Evolutionary conservation across 2,797 vertebrate species (phyloP).

Genomic region (Sphaeramia orbicularis): DNA sequence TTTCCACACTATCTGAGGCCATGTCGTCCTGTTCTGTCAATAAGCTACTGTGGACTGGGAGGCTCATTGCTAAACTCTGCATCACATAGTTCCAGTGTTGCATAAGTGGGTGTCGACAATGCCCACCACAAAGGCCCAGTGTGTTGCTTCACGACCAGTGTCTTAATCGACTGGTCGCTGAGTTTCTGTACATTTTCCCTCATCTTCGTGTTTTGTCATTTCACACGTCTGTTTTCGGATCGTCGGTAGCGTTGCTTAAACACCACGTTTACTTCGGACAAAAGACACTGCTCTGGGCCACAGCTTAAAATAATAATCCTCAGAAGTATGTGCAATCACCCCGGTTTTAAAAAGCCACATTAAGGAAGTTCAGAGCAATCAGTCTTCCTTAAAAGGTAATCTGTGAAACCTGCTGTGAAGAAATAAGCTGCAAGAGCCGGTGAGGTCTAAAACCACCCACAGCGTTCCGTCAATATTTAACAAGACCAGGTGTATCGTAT

Average conservation of each 20-base stretch:
- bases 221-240: neutral
- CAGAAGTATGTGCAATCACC: constrained; percentile 23
- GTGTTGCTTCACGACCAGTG: no score
- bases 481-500: neutral
- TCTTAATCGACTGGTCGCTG: no score
- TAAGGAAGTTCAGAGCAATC: neutral
- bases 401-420: neutral
- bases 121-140: neutral
- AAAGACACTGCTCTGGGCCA: neutral
- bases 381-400: neutral
- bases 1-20: constrained; percentile 34
- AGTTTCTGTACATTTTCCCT: neutral
- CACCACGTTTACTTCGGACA: neutral
- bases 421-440: neutral
- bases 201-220: no score
- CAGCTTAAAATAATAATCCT: constrained; percentile 44
- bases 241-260: no score
- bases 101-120: constrained; percentile 34
- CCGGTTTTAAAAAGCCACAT: neutral
- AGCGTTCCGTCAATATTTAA: neutral
- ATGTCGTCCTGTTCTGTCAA: constrained; percentile 33
- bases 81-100: constrained; percentile 24
- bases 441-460: constrained; percentile 5
- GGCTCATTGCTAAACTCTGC: constrained; percentile 18
- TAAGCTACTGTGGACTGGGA: constrained; percentile 23